Evolutionary conservation across 1,140 invertebrate genomes (phyloP).

Genomic region (Macrotrachela quadricornifera): DNA sequence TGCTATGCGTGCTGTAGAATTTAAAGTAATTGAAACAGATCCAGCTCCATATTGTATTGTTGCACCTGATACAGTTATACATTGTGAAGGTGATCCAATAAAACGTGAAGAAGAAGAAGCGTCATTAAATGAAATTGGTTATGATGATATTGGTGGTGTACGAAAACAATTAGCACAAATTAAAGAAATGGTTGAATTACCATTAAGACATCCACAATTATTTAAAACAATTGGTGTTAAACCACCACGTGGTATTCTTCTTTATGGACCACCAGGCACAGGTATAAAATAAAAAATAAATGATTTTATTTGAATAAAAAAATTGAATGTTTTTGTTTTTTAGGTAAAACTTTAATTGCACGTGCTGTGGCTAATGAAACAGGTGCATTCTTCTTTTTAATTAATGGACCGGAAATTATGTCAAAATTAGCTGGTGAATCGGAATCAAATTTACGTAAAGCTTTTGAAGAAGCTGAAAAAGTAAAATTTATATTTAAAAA

Average conservation of each 20-base stretch:
- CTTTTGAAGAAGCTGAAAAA: constrained; percentile 97
- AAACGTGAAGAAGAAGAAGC: constrained; percentile 98
- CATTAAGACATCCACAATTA: constrained; percentile 81
- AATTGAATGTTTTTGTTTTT: too few species aligned
- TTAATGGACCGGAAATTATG: constrained; percentile 99
- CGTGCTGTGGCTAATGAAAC: constrained; percentile 97
- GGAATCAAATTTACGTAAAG: constrained; percentile 84
- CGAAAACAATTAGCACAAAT: constrained; percentile 96
- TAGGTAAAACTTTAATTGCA: constrained; percentile 92
- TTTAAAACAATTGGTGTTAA: constrained; percentile 66
- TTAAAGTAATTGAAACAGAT: constrained; percentile 90
- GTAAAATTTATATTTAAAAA: too few species aligned
- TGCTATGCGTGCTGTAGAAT: constrained; percentile 94
- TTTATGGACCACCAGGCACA: constrained; percentile 86
- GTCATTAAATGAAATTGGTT: constrained; percentile 85
- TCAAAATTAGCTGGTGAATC: constrained; percentile 96
- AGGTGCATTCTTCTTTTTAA: constrained; percentile 96
- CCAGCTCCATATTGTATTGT: constrained; percentile 94
- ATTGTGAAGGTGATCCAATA: constrained; percentile 94
- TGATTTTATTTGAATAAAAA: too few species aligned
- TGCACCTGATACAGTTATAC: constrained; percentile 91
- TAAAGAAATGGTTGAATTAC: constrained; percentile 99
- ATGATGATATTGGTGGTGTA: constrained; percentile 96
- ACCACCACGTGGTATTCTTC: constrained; percentile 70
- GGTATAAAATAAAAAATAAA: too few species aligned